Percentiles rank a stretch among this genome's conserved stretches.
Conservation (phyloP, 2,113 vertebrate species). For the Panthera leo region DNA sequence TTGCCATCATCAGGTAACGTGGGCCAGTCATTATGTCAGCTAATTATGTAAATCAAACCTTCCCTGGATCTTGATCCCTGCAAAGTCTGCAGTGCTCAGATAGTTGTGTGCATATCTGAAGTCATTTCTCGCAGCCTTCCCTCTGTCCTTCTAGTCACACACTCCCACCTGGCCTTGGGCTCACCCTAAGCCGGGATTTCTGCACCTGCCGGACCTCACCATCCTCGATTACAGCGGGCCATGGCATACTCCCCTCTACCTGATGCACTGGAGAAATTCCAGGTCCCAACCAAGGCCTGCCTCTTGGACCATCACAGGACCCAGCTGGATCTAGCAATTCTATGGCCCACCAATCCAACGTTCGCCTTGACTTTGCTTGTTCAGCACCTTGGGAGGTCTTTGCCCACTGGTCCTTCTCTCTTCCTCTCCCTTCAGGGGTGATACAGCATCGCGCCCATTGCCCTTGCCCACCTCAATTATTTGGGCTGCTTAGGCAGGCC, state of each 20-base stretch:
- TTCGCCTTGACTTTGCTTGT: not conserved
- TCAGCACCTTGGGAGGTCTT: not conserved
- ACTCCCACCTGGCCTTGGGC: fast-evolving
- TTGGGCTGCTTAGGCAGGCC: not conserved
- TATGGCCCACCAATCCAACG: fast-evolving
- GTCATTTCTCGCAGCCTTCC: not conserved
- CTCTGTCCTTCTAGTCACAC: not conserved
- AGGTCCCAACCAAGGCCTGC: not conserved
- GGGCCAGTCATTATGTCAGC: not conserved
- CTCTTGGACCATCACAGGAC: not conserved
- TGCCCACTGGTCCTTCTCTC: fast-evolving
- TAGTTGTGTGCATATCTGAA: not conserved
- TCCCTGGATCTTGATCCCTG: not conserved
- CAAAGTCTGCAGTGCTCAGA: not conserved
- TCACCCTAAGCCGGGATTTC: not conserved
- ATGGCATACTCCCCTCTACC: fast-evolving
- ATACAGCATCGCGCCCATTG: fast-evolving
- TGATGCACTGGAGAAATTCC: not conserved
- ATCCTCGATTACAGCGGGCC: not conserved
- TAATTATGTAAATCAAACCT: not conserved
- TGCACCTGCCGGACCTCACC: fast-evolving
- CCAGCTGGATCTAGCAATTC: not conserved
- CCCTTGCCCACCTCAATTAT: not conserved
- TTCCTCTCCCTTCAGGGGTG: not conserved
- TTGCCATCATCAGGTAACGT: not conserved